Conservation (phyloP, 1,140 invertebrate species). For the Pteromalus puparum region DNA sequence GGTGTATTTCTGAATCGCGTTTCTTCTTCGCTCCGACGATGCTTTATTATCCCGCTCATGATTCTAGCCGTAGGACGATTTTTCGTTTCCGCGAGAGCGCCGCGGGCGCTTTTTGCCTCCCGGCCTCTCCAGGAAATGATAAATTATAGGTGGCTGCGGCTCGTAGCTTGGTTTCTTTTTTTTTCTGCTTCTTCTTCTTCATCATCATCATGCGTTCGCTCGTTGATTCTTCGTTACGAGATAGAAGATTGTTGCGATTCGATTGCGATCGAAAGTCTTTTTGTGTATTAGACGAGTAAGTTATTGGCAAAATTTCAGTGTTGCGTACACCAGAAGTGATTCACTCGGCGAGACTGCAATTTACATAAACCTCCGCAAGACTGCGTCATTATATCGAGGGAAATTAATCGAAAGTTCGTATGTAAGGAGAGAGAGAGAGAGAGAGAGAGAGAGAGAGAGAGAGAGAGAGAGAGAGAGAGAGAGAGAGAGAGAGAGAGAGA, state of each 20-base stretch:
- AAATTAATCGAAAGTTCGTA: too few relatives aligned
- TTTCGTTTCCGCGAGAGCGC: conserved; percentile 44
- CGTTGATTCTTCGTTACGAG: conserved; percentile 13
- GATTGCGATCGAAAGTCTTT: conserved; percentile 8
- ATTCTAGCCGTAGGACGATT: conserved; percentile 42
- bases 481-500: too few relatives aligned
- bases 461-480: too few relatives aligned
- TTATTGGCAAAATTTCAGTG: too few relatives aligned
- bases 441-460: too few relatives aligned
- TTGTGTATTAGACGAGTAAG: not conserved
- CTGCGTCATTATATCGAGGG: too few relatives aligned
- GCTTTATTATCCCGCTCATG: conserved; percentile 43
- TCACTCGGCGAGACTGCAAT: not conserved
- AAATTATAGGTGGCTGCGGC: conserved; percentile 42
- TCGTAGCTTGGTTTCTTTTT: not conserved
- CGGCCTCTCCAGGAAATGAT: conserved; percentile 46
- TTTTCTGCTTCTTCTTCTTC: conserved; percentile 19
- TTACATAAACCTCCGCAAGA: too few relatives aligned
- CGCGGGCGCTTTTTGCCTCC: conserved; percentile 29
- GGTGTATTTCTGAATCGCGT: conserved; percentile 37
- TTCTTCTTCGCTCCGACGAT: conserved; percentile 35
- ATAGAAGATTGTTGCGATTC: conserved; percentile 13
- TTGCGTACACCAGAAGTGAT: not conserved
- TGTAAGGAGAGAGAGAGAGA: too few relatives aligned
- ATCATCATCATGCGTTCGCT: not conserved